Conservation (phyloP, 2,113 vertebrate species). For the Pelobates fuscus region DNA sequence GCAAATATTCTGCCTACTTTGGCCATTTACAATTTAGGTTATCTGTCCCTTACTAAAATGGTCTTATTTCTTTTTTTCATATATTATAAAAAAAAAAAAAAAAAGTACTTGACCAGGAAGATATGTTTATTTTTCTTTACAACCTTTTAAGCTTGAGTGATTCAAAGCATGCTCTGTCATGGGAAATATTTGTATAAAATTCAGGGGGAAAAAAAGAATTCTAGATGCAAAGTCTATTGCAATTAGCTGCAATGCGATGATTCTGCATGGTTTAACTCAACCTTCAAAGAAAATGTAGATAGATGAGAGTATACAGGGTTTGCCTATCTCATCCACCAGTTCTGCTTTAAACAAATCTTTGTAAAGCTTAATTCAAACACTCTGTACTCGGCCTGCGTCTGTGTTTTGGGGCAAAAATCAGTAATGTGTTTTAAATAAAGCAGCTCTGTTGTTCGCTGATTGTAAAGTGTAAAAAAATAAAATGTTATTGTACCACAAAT, state of each 20-base stretch:
- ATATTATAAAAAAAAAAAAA: too few species aligned
- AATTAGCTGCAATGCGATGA: conserved; percentile 65
- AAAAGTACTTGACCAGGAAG: too few species aligned
- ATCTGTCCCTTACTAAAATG: too few species aligned
- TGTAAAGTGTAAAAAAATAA: conserved; percentile 76
- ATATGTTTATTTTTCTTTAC: too few species aligned
- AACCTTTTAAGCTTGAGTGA: conserved; percentile 25
- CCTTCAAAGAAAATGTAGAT: conserved; percentile 63
- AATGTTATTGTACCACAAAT: conserved; percentile 73
- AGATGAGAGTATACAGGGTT: conserved; percentile 56
- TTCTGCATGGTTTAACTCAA: conserved; percentile 63
- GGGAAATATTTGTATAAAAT: conserved; percentile 62
- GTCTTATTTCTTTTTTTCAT: too few species aligned
- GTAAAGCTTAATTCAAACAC: conserved; percentile 68
- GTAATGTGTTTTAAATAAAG: conserved; percentile 77
- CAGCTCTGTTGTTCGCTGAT: conserved; percentile 70
- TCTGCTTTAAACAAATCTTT: conserved; percentile 70
- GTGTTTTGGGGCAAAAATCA: conserved; percentile 59
- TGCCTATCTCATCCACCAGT: conserved; percentile 68
- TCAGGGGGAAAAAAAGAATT: conserved; percentile 62
- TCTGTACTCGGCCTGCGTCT: conserved; percentile 60
- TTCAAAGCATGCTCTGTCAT: conserved; percentile 55
- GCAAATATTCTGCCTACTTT: too few species aligned
- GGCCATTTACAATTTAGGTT: too few species aligned
- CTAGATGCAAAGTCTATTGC: conserved; percentile 66